Evolutionary conservation across 2,888 invertebrate genomes (phyloP), one percentile per base, ranked within the genome.

Genomic region (Proisotoma minuta): DNA sequence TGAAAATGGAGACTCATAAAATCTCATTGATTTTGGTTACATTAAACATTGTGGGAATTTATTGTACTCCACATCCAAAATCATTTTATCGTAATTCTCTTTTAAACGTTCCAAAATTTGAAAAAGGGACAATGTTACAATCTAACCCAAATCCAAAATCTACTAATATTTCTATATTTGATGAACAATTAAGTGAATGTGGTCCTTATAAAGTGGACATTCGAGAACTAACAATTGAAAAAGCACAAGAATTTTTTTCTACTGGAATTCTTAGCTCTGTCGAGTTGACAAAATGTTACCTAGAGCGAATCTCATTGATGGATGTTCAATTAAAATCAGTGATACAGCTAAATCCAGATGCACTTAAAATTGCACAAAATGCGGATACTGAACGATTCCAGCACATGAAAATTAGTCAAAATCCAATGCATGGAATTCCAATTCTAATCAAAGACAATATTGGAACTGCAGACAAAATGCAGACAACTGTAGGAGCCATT

Each of bases 361-460:
- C 66, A 0, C 29, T 66, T 2, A 26, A 10, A 29, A 53, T 60
- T 26, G 69, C 69, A 3, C 28, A 28, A 23, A 28, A 40, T 12
- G 60, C 62, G 2, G 69, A 69, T 49, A 23, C 26, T 23, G 62
- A 62, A 18, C 22, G 68, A 8, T 20, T 29, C 28, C 8, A 27
- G 40, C 22, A 26, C 15, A 20, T 23, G 10, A 12, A 20, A 2
- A 43, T 51, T 26, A 54, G 23, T 29, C 40, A 50, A 8, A 51
- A 62, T 15, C 59, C 61, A 2, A 5, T 69, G 23, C 65, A 69
- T 48, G 66, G 69, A 4, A 66, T 69, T 23, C 69, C 69, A 2
- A 26, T 69, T 18, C 54, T 69, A 12, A 29, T 66, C 8, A 69
- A 69, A 26, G 66, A 69, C 20, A 65, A 65, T 43, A 58, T 65